phyloP scores from a whole-genome alignment of 2,797 vertebrate genomes.

The Thripadectes ignobilis region DNA sequence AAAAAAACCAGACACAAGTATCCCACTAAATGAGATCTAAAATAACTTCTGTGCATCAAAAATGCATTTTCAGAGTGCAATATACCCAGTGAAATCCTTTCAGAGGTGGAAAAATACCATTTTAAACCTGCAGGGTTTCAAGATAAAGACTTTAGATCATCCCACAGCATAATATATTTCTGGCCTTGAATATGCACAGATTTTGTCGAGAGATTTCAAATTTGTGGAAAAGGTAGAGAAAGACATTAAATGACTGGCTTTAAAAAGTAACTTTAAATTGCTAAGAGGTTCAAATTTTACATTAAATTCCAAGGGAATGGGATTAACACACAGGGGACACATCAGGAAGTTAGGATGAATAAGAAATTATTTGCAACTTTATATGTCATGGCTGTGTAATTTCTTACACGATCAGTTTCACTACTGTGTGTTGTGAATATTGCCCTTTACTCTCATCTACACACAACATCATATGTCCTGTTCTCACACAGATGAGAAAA shows the following conservation, averaged over 20 bases:
- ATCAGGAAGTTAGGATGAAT: background rate
- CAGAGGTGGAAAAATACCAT: background rate
- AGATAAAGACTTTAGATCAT: background rate
- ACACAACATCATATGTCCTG: background rate
- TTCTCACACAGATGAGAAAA: background rate
- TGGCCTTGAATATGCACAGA: background rate
- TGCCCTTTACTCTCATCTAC: background rate
- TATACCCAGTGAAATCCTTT: background rate
- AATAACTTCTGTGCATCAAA: background rate
- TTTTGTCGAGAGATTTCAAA: background rate
- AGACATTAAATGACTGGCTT: background rate
- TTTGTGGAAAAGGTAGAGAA: background rate
- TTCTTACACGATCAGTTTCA: background rate
- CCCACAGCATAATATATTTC: background rate
- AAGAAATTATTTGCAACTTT: background rate
- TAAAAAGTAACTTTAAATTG: background rate
- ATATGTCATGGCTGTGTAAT: background rate
- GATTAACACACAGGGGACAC: background rate
- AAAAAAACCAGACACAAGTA: background rate
- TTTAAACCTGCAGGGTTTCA: background rate
- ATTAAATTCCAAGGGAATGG: background rate
- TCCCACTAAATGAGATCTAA: background rate
- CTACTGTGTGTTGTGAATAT: background rate
- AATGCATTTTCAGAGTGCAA: background rate
- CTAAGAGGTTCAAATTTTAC: background rate